Conservation (phyloP, 2,113 vertebrate genomes). For the Lepus timidus region DNA sequence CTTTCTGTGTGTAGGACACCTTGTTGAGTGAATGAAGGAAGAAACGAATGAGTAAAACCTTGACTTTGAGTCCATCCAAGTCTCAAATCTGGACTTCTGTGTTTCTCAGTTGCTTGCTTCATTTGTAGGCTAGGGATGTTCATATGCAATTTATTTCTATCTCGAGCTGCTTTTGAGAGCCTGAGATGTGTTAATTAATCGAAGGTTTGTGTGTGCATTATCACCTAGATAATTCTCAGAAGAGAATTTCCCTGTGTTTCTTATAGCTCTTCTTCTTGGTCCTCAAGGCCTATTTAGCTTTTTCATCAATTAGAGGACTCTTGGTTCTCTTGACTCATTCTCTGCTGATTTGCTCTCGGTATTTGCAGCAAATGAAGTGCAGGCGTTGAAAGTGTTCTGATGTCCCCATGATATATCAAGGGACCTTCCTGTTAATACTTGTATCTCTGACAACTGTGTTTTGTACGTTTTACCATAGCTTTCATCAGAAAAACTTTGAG, state of each 20-base stretch:
- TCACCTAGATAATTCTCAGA: neutral
- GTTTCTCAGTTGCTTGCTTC: neutral
- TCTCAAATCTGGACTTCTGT: constrained; percentile 10
- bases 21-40: neutral
- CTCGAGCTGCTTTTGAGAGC: neutral
- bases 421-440: neutral
- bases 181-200: neutral
- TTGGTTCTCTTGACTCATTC: neutral
- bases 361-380: neutral
- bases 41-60: neutral
- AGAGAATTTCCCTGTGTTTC: constrained; percentile 5
- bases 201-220: neutral
- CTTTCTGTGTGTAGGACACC: neutral
- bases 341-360: constrained; percentile 35
- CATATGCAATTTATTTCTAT: neutral
- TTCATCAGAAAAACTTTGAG: neutral
- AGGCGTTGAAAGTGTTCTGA: neutral
- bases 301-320: neutral
- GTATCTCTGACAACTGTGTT: neutral
- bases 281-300: neutral
- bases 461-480: neutral
- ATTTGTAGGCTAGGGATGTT: neutral
- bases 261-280: constrained; percentile 3
- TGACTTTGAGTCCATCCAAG: neutral
- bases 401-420: neutral